Percentiles rank a stretch among this genome's conserved stretches.
Evolutionary conservation across 2,888 invertebrate species (phyloP).

Genomic region (Polietes domitor): DNA sequence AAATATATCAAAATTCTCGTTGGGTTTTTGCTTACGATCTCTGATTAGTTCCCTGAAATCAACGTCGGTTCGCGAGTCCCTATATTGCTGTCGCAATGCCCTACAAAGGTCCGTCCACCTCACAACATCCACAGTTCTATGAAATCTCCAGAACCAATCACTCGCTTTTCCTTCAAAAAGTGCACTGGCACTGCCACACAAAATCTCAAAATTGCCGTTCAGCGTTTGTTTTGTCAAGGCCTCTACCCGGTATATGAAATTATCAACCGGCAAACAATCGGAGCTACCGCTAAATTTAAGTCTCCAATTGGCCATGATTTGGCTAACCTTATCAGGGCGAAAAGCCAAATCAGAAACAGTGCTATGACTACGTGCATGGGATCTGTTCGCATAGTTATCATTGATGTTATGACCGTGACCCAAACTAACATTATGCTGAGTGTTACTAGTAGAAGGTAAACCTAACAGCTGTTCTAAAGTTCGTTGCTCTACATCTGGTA

Average conservation of each 20-base stretch:
- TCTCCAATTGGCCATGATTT: constrained; percentile 50
- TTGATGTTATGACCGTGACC: too few relatives aligned
- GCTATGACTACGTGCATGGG: not conserved
- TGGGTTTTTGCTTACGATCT: constrained; percentile 30
- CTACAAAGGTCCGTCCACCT: constrained; percentile 42
- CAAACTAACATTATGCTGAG: too few relatives aligned
- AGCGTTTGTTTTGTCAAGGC: constrained; percentile 39
- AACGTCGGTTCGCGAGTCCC: constrained; percentile 30
- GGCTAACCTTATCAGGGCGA: constrained; percentile 10
- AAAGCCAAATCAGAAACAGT: not conserved
- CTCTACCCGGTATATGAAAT: constrained; percentile 53
- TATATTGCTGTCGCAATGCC: constrained; percentile 38
- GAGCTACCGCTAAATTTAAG: constrained; percentile 30
- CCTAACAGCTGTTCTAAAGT: not conserved
- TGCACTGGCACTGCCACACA: constrained; percentile 36
- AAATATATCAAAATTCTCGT: constrained; percentile 38
- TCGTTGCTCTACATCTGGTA: not conserved
- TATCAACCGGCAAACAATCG: constrained; percentile 37
- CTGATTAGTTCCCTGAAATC: constrained; percentile 35
- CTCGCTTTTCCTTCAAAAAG: constrained; percentile 49
- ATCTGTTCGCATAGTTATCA: not conserved
- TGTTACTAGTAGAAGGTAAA: not conserved
- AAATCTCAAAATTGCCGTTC: constrained; percentile 37
- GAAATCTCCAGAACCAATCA: constrained; percentile 56
- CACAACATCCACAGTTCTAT: constrained; percentile 26